Percentiles rank a stretch among this genome's conserved stretches.
phyloP scores from a whole-genome alignment of 2,113 vertebrate species.

The Silurus glanis region DNA sequence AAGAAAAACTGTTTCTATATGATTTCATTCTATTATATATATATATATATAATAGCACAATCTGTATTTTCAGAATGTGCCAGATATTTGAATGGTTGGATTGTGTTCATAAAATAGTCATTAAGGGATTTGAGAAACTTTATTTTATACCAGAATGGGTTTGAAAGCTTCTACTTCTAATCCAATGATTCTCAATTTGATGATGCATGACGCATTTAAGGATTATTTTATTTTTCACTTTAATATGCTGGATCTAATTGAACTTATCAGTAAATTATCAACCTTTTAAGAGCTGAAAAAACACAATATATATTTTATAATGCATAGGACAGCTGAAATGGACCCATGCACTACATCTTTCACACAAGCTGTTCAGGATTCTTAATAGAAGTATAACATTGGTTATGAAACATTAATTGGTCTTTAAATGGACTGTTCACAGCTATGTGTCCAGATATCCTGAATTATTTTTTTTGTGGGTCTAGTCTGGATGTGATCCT shows the following conservation, averaged over 20 bases:
- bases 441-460: neutral
- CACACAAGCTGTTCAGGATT: neutral
- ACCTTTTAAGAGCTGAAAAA: constrained; percentile 7
- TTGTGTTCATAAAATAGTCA: neutral
- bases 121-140: constrained; percentile 3
- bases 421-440: neutral
- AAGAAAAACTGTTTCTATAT: neutral
- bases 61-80: neutral
- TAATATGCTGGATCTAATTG: constrained; percentile 5
- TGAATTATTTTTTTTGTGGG: neutral
- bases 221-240: neutral
- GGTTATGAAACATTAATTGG: neutral
- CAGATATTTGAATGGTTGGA: neutral
- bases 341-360: neutral
- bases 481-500: neutral
- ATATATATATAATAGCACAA: neutral
- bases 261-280: constrained; percentile 20
- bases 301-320: constrained; percentile 3
- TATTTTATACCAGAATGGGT: neutral
- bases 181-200: constrained; percentile 15
- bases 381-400: neutral
- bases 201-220: neutral
- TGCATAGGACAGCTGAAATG: constrained; percentile 9
- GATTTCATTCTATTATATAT: neutral
- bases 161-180: constrained; percentile 4